phyloP scores from a whole-genome alignment of 2,113 vertebrate species.

The Tonatia bakeri region DNA sequence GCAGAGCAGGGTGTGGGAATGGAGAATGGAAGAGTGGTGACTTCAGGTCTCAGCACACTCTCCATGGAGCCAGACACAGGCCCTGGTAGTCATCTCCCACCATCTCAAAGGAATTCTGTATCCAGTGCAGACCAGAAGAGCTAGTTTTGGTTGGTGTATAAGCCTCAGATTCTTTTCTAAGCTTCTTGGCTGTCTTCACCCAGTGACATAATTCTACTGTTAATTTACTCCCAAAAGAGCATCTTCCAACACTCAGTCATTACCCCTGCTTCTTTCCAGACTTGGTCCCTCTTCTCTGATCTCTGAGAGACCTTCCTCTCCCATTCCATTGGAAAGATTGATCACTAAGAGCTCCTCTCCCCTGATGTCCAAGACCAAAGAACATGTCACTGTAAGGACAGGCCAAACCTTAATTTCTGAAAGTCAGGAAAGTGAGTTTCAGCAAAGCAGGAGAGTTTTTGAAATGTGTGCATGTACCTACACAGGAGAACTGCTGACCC shows the following conservation, averaged over 20 bases:
- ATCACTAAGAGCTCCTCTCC: background rate
- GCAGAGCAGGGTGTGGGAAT: too few species aligned
- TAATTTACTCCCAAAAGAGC: background rate
- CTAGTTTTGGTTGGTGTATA: background rate
- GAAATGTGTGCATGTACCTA: background rate
- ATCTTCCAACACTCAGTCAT: background rate
- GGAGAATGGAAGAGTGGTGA: background rate
- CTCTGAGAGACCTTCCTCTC: background rate
- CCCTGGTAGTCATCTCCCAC: background rate
- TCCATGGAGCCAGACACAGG: background rate
- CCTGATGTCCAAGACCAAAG: background rate
- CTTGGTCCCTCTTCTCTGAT: background rate
- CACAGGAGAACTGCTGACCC: background rate
- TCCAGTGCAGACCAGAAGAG: background rate
- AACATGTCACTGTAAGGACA: fast-evolving
- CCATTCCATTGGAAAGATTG: background rate
- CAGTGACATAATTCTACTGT: background rate
- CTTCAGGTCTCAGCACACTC: background rate
- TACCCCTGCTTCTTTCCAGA: background rate
- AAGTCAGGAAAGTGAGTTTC: too few species aligned
- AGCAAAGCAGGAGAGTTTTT: too few species aligned
- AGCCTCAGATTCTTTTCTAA: background rate
- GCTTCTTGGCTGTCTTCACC: background rate
- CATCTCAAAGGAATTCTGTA: background rate
- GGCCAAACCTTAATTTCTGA: background rate